phyloP scores from a whole-genome alignment of 2,888 invertebrate species.

The Hypercompe scribonia region DNA sequence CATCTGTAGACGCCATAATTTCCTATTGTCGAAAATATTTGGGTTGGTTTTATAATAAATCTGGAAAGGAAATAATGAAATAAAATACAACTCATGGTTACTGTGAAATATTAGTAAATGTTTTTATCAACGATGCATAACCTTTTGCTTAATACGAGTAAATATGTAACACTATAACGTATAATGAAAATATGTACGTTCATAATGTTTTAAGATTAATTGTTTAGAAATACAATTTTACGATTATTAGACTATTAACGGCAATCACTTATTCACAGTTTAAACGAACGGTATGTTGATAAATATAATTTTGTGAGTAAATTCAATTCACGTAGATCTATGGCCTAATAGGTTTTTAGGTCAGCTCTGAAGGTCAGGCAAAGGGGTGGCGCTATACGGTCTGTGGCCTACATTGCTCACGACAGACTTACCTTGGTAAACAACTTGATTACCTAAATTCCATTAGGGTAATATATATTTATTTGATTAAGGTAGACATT shows the following conservation, averaged over 20 bases:
- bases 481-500: not conserved
- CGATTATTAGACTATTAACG: not conserved
- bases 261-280: not conserved
- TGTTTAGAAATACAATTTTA: not conserved
- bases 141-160: not conserved
- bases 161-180: not conserved
- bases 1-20: not conserved
- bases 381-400: not conserved
- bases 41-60: not conserved
- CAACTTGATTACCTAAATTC: not conserved
- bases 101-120: not conserved
- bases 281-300: not conserved
- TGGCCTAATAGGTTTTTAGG: slow-evolving; percentile 9
- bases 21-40: not conserved
- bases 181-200: not conserved
- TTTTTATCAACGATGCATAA: not conserved
- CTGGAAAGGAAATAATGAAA: not conserved
- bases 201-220: not conserved
- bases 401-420: slow-evolving; percentile 2
- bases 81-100: not conserved
- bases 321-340: slow-evolving; percentile 3
- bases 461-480: not conserved
- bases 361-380: slow-evolving; percentile 8
- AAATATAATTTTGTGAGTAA: not conserved
- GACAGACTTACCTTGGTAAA: not conserved